These are phyloP conservation scores for Gandaritis pyraliata DNA, from an alignment of 2,888 invertebrate genomes.

Conservation along the genomic window DNA sequence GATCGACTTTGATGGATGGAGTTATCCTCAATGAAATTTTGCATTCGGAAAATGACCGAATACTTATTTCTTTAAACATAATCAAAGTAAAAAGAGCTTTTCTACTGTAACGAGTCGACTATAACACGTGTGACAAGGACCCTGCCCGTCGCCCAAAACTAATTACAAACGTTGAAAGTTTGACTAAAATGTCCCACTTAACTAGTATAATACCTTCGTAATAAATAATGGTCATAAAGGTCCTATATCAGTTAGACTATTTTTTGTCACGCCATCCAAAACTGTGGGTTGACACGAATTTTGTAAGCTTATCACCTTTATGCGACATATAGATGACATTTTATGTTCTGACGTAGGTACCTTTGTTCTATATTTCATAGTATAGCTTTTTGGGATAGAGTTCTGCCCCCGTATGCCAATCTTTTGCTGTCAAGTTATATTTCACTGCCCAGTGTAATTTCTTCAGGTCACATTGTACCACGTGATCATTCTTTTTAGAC, in stretches of 20 bases:
- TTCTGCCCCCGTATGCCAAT: too few relatives aligned
- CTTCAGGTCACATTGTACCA: too few relatives aligned
- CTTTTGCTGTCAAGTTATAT: too few relatives aligned
- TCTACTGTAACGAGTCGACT: neutral
- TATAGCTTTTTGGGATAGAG: too few relatives aligned
- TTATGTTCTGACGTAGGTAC: too few relatives aligned
- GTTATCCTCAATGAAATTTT: too few relatives aligned
- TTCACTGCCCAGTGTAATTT: too few relatives aligned
- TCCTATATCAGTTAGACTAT: conserved; percentile 27
- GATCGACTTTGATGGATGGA: too few relatives aligned
- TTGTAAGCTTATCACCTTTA: conserved; percentile 5
- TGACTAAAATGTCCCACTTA: conserved; percentile 14
- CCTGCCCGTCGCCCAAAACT: neutral
- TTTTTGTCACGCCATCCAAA: conserved; percentile 31
- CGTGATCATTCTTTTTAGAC: too few relatives aligned
- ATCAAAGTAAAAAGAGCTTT: neutral
- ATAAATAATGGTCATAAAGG: conserved; percentile 30
- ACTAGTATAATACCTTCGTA: conserved; percentile 12
- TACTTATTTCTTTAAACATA: neutral
- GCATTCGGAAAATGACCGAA: neutral
- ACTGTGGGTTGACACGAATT: conserved; percentile 31
- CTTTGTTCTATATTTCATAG: too few relatives aligned
- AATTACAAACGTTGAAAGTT: conserved; percentile 27
- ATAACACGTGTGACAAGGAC: conserved; percentile 5
- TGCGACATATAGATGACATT: neutral